Percentiles rank a stretch among this genome's conserved stretches.
These are phyloP conservation scores for Heliangelus exortis DNA, from an alignment of 2,797 vertebrate genomes.

Conservation along the genomic window DNA sequence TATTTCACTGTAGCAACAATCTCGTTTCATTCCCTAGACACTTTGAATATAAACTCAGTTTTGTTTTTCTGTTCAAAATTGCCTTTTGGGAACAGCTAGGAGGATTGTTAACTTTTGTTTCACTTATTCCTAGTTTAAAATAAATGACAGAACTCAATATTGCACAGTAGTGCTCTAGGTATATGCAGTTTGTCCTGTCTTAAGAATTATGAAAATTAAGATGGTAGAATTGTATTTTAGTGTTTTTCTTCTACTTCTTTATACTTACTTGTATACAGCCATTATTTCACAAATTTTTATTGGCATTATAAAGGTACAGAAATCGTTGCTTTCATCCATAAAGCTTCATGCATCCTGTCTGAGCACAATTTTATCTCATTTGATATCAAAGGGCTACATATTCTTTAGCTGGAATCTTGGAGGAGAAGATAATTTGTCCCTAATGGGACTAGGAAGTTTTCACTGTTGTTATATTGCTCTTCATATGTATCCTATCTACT, in stretches of 20 bases:
- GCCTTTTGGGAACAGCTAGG: conserved; percentile 6
- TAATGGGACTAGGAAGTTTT: neutral
- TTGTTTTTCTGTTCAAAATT: conserved; percentile 50
- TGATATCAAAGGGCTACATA: neutral
- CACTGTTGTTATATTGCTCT: neutral
- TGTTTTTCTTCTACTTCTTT: neutral
- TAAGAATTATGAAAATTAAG: neutral
- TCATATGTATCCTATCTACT: neutral
- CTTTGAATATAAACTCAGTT: conserved; percentile 19
- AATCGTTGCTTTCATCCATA: neutral
- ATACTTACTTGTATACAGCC: neutral
- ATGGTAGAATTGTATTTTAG: neutral
- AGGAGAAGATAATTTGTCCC: neutral
- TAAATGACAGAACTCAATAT: neutral
- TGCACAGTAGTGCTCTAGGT: neutral
- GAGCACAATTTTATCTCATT: neutral
- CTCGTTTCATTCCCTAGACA: conserved; percentile 60
- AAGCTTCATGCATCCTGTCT: neutral
- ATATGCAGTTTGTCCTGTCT: neutral
- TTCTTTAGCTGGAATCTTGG: neutral
- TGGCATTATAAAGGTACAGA: neutral
- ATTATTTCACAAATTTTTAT: neutral
- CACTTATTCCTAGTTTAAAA: neutral
- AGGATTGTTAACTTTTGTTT: conserved; percentile 19
- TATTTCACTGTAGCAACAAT: conserved; percentile 55